Conservation (phyloP, 1,140 invertebrate species). For the Macrotrachela quadricornifera region DNA sequence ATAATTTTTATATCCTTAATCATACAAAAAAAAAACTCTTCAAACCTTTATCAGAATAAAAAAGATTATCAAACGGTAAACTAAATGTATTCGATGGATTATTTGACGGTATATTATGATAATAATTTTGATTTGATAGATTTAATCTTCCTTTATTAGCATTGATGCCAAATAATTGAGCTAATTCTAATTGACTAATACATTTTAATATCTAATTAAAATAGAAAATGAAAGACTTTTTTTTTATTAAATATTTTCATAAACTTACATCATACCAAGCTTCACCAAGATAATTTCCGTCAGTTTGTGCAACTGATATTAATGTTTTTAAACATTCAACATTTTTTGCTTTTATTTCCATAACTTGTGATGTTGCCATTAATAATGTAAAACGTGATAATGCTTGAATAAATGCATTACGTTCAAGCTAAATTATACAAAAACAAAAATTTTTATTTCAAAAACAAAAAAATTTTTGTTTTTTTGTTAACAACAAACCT, state of each 20-base stretch:
- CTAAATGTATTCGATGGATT: too few species aligned
- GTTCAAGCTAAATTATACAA: conserved; percentile 46
- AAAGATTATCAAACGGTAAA: too few species aligned
- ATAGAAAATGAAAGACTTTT: too few species aligned
- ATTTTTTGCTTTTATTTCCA: conserved; percentile 98
- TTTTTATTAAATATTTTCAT: too few species aligned
- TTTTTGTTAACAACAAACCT: background rate
- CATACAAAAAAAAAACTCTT: too few species aligned
- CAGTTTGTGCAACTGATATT: conserved; percentile 49
- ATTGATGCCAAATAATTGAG: conserved; percentile 84
- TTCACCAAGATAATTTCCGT: conserved; percentile 81
- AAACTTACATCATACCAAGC: conserved; percentile 45
- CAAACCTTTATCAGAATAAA: too few species aligned
- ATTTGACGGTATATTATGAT: too few species aligned
- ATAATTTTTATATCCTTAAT: too few species aligned
- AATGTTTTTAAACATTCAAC: conserved; percentile 97
- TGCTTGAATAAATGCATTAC: conserved; percentile 94
- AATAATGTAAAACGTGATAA: conserved; percentile 63
- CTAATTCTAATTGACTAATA: conserved; percentile 90
- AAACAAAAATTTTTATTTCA: too few species aligned
- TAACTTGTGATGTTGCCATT: conserved; percentile 83
- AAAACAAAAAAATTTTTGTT: too few species aligned
- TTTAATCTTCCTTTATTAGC: too few species aligned
- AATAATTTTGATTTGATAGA: too few species aligned
- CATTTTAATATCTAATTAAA: conserved; percentile 62